phyloP scores from a whole-genome alignment of 2,888 invertebrate genomes.

The Pseudococcus longispinus region DNA sequence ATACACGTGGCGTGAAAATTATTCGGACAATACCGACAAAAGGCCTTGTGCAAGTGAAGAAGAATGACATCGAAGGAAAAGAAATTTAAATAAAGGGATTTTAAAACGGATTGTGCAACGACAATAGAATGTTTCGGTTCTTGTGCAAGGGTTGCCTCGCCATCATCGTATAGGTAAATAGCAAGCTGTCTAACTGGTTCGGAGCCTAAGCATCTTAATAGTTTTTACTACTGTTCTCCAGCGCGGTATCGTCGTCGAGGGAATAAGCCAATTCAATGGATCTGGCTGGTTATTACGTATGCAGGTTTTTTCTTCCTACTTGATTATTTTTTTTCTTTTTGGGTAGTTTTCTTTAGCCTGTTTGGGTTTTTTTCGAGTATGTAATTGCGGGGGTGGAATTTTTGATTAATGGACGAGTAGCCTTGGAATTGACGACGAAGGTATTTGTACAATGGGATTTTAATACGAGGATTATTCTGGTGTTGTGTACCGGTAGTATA shows the following conservation, averaged over 20 bases:
- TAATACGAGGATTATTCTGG: not conserved
- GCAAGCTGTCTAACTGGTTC: slow-evolving; percentile 37
- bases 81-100: slow-evolving; percentile 46
- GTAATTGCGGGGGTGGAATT: slow-evolving; percentile 43
- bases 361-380: not conserved
- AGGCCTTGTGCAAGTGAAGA: slow-evolving; percentile 32
- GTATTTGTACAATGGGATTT: not conserved
- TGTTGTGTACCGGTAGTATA: not conserved
- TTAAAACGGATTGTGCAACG: slow-evolving; percentile 28
- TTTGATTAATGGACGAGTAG: slow-evolving; percentile 28
- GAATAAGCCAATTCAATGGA: slow-evolving; percentile 18
- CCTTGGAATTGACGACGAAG: not conserved
- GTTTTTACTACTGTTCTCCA: not conserved
- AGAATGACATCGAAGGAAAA: slow-evolving; percentile 24
- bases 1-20: slow-evolving; percentile 37
- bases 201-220: slow-evolving; percentile 21
- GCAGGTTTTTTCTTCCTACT: not conserved
- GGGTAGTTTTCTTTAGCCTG: too few relatives aligned
- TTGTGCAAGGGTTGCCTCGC: slow-evolving; percentile 32
- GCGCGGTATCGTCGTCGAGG: not conserved
- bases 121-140: slow-evolving; percentile 41
- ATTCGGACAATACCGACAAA: slow-evolving; percentile 3
- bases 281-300: slow-evolving; percentile 3
- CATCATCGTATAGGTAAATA: not conserved
- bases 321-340: not conserved